Base-by-base conservation (phyloP, 2,797 vertebrate species). In the Cottoperca gobio region DNA sequence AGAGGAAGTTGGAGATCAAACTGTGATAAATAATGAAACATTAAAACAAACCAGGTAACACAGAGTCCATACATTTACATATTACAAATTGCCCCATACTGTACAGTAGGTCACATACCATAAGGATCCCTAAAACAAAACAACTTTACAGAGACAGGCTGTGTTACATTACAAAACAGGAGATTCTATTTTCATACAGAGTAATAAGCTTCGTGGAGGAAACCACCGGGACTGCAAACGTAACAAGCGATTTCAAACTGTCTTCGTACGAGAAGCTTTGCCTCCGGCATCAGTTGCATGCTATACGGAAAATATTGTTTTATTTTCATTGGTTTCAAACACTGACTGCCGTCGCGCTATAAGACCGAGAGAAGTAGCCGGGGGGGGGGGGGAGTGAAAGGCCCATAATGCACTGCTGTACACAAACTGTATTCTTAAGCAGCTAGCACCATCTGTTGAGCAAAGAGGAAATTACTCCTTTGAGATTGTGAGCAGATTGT, bases 391-490 rank as follows among this genome's bases (percentile, higher is more conserved):
- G 21, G 60, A 19, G 8, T 23, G 19, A 40, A 24, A 43, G 48
- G 31, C 40, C 17, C 13, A 3, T n/a, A 11, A 48, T 35, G 33
- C 28, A 33, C 62, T 42, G 13, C 43, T 40, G 24, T 1, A 8
- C 23, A 50, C 35, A 33, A 8, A 48, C 14, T 40, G 70, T 8
- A 28, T 62, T 67, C 78, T 43, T 60, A 23, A 42, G 61, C 65
- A 37, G 28, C 43, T 81, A 73, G 82, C 88, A 74, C 91, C 92
- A 83, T 70, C 91, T 88, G 77, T 48, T 86, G 92, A 43, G 61
- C 84, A 82, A 81, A 84, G n/a, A 46, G 19, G 45, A 70, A 79
- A 90, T 40, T 4, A 67, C 74, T 55, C 13, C 31, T 63, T 46
- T 8, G 39, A 78, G 63, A 21, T 8, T 11, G 9, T 4, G 50